These are phyloP conservation scores for Rhopalosiphum maidis DNA, from an alignment of 1,140 invertebrate genomes.

Conservation along the genomic window DNA sequence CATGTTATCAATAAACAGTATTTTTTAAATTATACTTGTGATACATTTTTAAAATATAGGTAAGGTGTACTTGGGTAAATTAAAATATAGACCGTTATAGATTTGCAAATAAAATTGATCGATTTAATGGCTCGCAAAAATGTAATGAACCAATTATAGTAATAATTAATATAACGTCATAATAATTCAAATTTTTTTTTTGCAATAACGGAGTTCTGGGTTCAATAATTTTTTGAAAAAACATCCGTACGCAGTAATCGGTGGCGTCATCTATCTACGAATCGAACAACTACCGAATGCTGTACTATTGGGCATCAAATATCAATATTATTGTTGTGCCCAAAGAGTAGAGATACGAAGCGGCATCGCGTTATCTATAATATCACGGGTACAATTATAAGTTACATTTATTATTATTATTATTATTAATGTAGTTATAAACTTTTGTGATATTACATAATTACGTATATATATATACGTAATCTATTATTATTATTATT, in stretches of 20 bases:
- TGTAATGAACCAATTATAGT: no score
- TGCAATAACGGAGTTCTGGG: background rate
- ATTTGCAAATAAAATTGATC: no score
- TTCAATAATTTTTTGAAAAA: background rate
- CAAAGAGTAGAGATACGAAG: background rate
- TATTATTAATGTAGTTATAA: background rate
- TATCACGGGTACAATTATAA: background rate
- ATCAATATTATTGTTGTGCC: conserved; percentile 1
- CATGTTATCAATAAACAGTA: no score
- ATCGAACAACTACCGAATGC: background rate
- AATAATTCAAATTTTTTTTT: no score
- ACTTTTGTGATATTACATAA: conserved; percentile 3
- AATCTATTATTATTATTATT: background rate
- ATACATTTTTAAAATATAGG: no score
- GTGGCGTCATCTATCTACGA: background rate
- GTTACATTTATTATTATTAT: background rate
- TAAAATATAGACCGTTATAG: no score
- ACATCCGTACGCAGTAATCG: background rate
- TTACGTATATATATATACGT: background rate
- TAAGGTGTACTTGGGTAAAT: no score
- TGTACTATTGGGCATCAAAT: background rate
- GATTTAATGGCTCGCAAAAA: no score
- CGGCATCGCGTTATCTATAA: background rate
- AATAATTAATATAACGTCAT: no score
- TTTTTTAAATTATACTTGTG: no score